phyloP scores from a whole-genome alignment of 2,113 vertebrate species.

The Tichodroma muraria region DNA sequence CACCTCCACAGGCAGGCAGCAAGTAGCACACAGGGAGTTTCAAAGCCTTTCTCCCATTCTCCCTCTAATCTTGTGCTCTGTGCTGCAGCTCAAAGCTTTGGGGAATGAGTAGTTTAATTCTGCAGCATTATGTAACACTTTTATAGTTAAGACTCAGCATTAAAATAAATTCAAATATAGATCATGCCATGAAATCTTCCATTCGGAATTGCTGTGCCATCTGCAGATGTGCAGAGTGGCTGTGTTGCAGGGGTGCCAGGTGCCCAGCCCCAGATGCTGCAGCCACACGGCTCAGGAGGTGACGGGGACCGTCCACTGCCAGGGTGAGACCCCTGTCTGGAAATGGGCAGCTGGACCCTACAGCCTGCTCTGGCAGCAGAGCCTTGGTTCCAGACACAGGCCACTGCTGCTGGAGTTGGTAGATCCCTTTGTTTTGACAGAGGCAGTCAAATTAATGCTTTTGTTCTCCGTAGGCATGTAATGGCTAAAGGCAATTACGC shows the following conservation, averaged over 20 bases:
- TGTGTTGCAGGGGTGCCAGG: not conserved
- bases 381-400: not conserved
- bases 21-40: not conserved
- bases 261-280: not conserved
- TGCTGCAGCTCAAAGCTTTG: not conserved
- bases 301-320: fast-evolving
- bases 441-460: not conserved
- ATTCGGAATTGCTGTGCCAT: not conserved
- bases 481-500: not conserved
- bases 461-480: not conserved
- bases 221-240: not conserved
- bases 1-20: not conserved
- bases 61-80: not conserved
- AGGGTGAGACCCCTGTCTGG: not conserved
- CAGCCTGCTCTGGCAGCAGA: not conserved
- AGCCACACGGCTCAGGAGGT: not conserved
- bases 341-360: not conserved
- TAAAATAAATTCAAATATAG: not conserved
- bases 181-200: not conserved
- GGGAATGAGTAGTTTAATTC: not conserved
- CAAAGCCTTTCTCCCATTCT: not conserved
- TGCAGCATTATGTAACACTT: not conserved
- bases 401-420: not conserved
- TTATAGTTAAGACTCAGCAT: not conserved
- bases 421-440: not conserved